Percentiles rank a stretch among this genome's conserved stretches.
phyloP scores from a whole-genome alignment of 1,140 invertebrate genomes.

The Bradynema listronoti region DNA sequence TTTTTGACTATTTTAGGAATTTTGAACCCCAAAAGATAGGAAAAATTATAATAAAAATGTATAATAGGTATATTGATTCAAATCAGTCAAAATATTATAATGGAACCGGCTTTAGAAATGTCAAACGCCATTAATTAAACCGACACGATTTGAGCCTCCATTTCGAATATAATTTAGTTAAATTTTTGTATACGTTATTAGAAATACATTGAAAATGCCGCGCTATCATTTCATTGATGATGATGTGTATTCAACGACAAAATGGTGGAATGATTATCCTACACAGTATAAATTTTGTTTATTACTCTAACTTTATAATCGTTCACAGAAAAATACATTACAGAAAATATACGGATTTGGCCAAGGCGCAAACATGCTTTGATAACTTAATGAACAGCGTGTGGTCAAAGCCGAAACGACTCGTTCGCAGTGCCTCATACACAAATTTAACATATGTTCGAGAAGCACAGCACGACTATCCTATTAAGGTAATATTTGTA shows the following conservation, averaged over 20 bases:
- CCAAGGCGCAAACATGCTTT: slow-evolving; percentile 48
- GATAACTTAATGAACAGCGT: slow-evolving; percentile 43
- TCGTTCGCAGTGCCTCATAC: slow-evolving; percentile 52
- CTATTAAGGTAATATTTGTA: slow-evolving; percentile 39
- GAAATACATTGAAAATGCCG: slow-evolving; percentile 20
- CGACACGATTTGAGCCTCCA: too few species aligned
- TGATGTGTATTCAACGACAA: slow-evolving; percentile 48
- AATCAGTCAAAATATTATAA: too few species aligned
- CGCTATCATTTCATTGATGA: slow-evolving; percentile 50
- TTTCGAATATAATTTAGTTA: too few species aligned
- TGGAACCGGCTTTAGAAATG: too few species aligned
- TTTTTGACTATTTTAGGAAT: too few species aligned
- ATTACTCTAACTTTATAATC: background rate
- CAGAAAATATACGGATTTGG: slow-evolving; percentile 54
- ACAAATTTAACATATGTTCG: slow-evolving; percentile 57
- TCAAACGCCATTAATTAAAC: too few species aligned
- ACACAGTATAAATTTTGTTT: slow-evolving; percentile 29
- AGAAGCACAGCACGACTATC: slow-evolving; percentile 52
- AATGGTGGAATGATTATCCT: slow-evolving; percentile 56
- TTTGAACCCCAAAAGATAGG: too few species aligned
- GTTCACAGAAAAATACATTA: background rate
- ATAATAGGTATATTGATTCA: too few species aligned
- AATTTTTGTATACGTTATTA: too few species aligned
- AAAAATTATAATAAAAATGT: too few species aligned
- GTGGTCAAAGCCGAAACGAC: slow-evolving; percentile 55